These are phyloP conservation scores for Tadarida brasiliensis DNA, from an alignment of 2,797 vertebrate genomes.

Conservation along the genomic window DNA sequence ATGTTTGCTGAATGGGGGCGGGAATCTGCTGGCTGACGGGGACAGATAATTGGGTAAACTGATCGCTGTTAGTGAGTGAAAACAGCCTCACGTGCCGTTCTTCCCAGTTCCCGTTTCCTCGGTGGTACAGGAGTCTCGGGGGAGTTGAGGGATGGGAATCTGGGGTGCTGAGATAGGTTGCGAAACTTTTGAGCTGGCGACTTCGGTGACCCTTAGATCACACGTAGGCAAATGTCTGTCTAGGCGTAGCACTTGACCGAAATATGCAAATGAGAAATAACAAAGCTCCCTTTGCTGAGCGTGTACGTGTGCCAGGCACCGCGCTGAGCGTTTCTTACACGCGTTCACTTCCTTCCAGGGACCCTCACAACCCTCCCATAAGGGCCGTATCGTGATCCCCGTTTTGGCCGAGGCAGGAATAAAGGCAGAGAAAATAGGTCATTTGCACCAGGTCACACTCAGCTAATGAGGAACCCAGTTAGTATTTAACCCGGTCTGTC, in stretches of 20 bases:
- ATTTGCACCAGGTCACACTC: background rate
- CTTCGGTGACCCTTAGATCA: background rate
- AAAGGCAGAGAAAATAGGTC: slow-evolving; percentile 15
- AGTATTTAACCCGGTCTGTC: background rate
- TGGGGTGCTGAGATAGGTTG: background rate
- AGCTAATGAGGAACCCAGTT: background rate
- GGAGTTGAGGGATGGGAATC: background rate
- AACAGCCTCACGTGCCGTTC: background rate
- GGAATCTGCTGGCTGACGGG: background rate
- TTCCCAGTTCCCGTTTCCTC: background rate
- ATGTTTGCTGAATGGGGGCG: background rate
- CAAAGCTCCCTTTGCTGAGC: background rate
- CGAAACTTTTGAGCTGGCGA: background rate
- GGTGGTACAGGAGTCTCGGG: background rate
- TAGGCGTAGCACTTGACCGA: no score
- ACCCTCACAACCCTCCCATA: background rate
- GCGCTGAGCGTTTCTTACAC: background rate
- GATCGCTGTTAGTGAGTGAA: slow-evolving; percentile 31
- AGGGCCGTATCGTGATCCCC: background rate
- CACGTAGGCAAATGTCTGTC: background rate
- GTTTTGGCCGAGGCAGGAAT: background rate
- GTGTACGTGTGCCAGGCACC: accelerated
- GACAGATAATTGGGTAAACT: slow-evolving; percentile 19
- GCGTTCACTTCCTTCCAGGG: background rate
- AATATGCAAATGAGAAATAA: background rate